phyloP scores from a whole-genome alignment of 2,888 invertebrate species.

The Apodemia mormo region DNA sequence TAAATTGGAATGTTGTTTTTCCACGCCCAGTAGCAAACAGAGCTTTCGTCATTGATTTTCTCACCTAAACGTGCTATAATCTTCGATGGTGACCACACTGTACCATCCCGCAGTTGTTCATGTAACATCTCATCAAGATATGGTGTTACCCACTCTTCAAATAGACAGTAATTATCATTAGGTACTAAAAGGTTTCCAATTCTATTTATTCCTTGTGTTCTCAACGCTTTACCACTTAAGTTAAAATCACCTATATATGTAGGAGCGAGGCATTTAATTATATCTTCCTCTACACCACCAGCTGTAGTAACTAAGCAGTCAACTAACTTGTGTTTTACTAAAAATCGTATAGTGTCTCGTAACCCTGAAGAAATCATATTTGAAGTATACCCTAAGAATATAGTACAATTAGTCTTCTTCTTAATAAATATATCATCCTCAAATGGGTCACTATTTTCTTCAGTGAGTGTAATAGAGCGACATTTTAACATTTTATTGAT shows the following conservation, averaged over 20 bases:
- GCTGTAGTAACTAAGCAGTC: conserved; percentile 99
- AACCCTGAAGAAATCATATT: conserved; percentile 98
- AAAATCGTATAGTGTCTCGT: conserved; percentile 93
- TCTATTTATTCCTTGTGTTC: conserved; percentile 93
- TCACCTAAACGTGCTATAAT: conserved; percentile 88
- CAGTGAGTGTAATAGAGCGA: conserved; percentile 85
- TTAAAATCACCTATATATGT: conserved; percentile 96
- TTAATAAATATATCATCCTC: conserved; percentile 91
- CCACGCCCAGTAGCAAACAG: conserved; percentile 98
- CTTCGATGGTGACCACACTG: conserved; percentile 91
- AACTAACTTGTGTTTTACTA: conserved; percentile 85
- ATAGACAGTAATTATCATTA: conserved; percentile 98
- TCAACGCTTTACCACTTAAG: conserved; percentile 88
- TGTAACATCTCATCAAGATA: conserved; percentile 93
- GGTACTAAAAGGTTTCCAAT: conserved; percentile 96
- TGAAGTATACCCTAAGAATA: conserved; percentile 98
- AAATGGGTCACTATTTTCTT: conserved; percentile 84
- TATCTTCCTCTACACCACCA: conserved; percentile 98
- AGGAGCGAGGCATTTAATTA: conserved; percentile 98
- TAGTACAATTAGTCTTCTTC: conserved; percentile 91
- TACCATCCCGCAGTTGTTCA: conserved; percentile 89
- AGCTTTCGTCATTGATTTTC: conserved; percentile 93
- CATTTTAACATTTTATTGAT: conserved; percentile 94
- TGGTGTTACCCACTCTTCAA: conserved; percentile 99
- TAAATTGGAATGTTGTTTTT: conserved; percentile 98